These are phyloP conservation scores for Papilio gigon DNA, from an alignment of 2,888 invertebrate species.

Conservation along the genomic window DNA sequence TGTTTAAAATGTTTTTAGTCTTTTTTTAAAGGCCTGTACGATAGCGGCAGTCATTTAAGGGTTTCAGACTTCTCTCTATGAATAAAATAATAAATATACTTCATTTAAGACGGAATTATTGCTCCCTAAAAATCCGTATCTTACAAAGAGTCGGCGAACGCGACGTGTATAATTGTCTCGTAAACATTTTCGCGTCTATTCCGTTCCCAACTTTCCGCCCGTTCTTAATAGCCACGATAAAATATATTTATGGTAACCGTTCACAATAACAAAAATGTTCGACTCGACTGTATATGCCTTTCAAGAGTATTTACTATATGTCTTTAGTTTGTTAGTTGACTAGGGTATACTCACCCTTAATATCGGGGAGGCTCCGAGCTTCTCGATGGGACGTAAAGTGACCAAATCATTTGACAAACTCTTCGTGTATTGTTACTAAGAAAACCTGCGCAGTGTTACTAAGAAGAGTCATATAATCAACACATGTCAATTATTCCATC, in stretches of 20 bases:
- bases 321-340: too few relatives aligned
- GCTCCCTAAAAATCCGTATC: not conserved
- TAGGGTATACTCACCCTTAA: too few relatives aligned
- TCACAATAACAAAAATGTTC: not conserved
- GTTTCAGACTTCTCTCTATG: too few relatives aligned
- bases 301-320: not conserved
- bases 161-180: not conserved
- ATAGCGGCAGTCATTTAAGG: too few relatives aligned
- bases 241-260: conserved; percentile 15
- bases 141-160: not conserved
- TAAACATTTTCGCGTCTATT: conserved; percentile 21
- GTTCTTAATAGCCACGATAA: conserved; percentile 24
- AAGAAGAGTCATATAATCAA: not conserved
- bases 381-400: too few relatives aligned
- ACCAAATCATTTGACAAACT: too few relatives aligned
- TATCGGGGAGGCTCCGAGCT: too few relatives aligned
- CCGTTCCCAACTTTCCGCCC: not conserved
- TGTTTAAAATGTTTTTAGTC: not conserved
- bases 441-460: too few relatives aligned
- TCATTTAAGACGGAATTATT: not conserved
- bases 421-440: too few relatives aligned
- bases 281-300: not conserved
- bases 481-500: not conserved
- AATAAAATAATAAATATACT: not conserved
- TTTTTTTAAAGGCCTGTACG: too few relatives aligned